Evolutionary conservation across 2,113 vertebrate species (phyloP).

Genomic region (Emydura subglobosa): DNA sequence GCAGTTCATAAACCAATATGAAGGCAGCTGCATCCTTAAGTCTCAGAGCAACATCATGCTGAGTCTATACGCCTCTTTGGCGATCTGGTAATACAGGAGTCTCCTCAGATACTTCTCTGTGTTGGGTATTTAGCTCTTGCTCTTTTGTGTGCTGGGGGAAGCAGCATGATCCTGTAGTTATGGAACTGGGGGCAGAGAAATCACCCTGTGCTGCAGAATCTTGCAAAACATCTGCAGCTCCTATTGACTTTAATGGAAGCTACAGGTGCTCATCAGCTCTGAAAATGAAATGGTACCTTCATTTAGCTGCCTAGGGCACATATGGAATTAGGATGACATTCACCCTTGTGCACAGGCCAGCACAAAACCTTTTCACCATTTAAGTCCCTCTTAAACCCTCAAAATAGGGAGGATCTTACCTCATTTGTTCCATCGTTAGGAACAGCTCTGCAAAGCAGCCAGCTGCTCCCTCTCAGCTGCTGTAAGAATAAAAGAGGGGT

Average conservation of each 20-base stretch:
- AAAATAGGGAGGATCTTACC: not conserved
- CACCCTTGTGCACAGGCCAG: not conserved
- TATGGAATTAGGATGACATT: not conserved
- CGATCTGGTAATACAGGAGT: slow-evolving; percentile 15
- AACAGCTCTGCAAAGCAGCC: not conserved
- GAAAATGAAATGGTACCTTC: not conserved
- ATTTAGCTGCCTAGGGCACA: not conserved
- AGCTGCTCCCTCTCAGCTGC: not conserved
- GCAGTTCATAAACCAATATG: slow-evolving; percentile 1
- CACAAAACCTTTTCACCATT: not conserved
- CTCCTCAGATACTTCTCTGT: not conserved
- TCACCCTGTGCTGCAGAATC: not conserved
- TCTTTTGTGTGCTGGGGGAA: not conserved
- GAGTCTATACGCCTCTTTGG: slow-evolving; percentile 36
- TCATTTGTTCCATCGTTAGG: not conserved
- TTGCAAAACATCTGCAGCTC: not conserved
- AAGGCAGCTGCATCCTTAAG: slow-evolving; percentile 14
- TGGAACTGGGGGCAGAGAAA: not conserved
- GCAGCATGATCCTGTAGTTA: not conserved
- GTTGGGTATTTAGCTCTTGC: not conserved
- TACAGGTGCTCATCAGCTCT: not conserved
- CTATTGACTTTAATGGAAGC: not conserved
- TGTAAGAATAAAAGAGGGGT: not conserved
- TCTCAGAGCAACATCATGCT: slow-evolving; percentile 48
- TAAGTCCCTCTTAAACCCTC: not conserved